Evolutionary conservation across 1,140 invertebrate species (phyloP).

Genomic region (Zophobas atratus): DNA sequence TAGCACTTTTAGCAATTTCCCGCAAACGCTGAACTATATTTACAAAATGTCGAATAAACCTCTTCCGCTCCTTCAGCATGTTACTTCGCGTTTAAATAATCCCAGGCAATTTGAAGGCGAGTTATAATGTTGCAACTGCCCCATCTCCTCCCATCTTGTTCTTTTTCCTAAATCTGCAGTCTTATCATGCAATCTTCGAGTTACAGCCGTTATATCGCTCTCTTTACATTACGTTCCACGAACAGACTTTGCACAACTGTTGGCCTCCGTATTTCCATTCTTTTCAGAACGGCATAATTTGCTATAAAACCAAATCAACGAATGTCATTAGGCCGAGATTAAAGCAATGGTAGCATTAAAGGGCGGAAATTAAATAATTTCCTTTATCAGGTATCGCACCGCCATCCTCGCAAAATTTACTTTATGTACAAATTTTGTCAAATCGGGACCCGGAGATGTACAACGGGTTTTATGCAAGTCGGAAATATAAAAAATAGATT

Average conservation of each 20-base stretch:
- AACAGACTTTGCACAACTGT: constrained; percentile 6
- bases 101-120: not conserved
- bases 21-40: too few species aligned
- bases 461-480: not conserved
- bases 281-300: constrained; percentile 29
- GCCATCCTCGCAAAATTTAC: constrained; percentile 25
- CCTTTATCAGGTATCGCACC: constrained; percentile 44
- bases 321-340: constrained; percentile 32
- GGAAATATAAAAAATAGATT: not conserved
- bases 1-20: too few species aligned
- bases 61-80: too few species aligned
- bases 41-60: too few species aligned
- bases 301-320: constrained; percentile 40
- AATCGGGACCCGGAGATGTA: constrained; percentile 14
- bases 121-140: constrained; percentile 10
- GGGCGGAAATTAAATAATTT: constrained; percentile 47
- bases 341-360: constrained; percentile 37
- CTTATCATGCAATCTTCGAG: constrained; percentile 20
- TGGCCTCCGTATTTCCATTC: constrained; percentile 5
- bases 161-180: not conserved
- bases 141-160: not conserved
- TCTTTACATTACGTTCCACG: not conserved
- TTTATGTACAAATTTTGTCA: constrained; percentile 37
- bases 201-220: not conserved
- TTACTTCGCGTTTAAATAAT: too few species aligned